A percentile compares a stretch with the other conserved stretches of the same genome.
These are phyloP conservation scores for Holcopasites calliopsidis DNA, from an alignment of 1,140 invertebrate genomes.

Conservation along the genomic window DNA sequence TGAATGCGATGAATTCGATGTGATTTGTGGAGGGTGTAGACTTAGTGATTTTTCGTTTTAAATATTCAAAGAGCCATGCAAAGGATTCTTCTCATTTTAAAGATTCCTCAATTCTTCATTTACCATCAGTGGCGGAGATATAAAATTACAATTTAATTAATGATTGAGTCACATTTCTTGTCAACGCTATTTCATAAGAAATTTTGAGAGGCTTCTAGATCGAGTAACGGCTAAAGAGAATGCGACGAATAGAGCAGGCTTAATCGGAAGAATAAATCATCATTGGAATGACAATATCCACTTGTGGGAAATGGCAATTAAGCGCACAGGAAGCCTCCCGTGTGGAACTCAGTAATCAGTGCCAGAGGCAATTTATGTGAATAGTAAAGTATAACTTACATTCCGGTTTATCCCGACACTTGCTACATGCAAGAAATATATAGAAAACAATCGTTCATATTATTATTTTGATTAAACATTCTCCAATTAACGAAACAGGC, in stretches of 20 bases:
- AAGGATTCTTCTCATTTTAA: not conserved
- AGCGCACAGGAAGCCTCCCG: slow-evolving; percentile 18
- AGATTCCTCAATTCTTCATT: too few relatives aligned
- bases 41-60: too few relatives aligned
- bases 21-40: too few relatives aligned
- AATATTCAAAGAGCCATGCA: too few relatives aligned
- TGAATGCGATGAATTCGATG: not conserved
- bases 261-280: slow-evolving; percentile 26
- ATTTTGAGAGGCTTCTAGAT: not conserved
- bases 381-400: not conserved
- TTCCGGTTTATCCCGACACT: not conserved
- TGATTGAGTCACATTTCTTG: too few relatives aligned
- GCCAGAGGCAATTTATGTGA: slow-evolving; percentile 9
- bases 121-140: too few relatives aligned
- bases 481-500: too few relatives aligned
- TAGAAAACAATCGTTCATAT: too few relatives aligned
- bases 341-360: slow-evolving; percentile 13
- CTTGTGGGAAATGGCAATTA: slow-evolving; percentile 34
- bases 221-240: not conserved
- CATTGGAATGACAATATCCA: slow-evolving; percentile 25
- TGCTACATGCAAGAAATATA: too few relatives aligned
- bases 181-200: not conserved
- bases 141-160: too few relatives aligned
- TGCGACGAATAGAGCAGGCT: slow-evolving; percentile 10
- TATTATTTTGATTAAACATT: too few relatives aligned